These are phyloP conservation scores for Neosilurus mollespiculum DNA, from an alignment of 2,797 vertebrate genomes.

Conservation along the genomic window DNA sequence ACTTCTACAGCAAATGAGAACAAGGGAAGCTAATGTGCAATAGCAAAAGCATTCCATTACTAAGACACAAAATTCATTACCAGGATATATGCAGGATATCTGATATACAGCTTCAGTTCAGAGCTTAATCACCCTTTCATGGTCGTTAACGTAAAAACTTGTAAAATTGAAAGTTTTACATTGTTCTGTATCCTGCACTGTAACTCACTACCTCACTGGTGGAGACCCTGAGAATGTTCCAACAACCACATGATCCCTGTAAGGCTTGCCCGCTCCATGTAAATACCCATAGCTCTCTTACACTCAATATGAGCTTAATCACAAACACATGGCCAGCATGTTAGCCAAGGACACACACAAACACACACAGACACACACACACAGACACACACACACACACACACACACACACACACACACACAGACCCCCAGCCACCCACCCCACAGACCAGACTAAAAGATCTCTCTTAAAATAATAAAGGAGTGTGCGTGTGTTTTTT, in stretches of 20 bases:
- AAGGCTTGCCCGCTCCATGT: conserved; percentile 44
- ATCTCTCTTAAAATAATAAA: conserved; percentile 36
- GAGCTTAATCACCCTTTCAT: not conserved
- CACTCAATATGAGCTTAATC: conserved; percentile 62
- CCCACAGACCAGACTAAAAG: conserved; percentile 27
- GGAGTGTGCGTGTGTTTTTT: conserved; percentile 38
- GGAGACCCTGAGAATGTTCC: conserved; percentile 40
- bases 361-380: conserved; percentile 6
- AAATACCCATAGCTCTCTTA: conserved; percentile 55
- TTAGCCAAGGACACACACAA: conserved; percentile 58
- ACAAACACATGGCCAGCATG: conserved; percentile 69
- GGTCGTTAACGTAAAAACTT: not conserved
- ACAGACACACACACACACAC: conserved; percentile 2
- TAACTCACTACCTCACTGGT: conserved; percentile 9
- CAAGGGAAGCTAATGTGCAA: not conserved
- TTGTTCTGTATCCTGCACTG: conserved; percentile 23
- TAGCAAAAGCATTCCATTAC: not conserved
- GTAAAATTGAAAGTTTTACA: not conserved
- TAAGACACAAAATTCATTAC: not conserved
- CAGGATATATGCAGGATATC: not conserved
- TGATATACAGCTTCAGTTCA: not conserved
- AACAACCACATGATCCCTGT: conserved; percentile 33
- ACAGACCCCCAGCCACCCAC: not conserved
- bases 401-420: not conserved
- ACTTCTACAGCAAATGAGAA: not conserved